Conservation (phyloP, 2,797 vertebrate species). For the Typhlichthys subterraneus region DNA sequence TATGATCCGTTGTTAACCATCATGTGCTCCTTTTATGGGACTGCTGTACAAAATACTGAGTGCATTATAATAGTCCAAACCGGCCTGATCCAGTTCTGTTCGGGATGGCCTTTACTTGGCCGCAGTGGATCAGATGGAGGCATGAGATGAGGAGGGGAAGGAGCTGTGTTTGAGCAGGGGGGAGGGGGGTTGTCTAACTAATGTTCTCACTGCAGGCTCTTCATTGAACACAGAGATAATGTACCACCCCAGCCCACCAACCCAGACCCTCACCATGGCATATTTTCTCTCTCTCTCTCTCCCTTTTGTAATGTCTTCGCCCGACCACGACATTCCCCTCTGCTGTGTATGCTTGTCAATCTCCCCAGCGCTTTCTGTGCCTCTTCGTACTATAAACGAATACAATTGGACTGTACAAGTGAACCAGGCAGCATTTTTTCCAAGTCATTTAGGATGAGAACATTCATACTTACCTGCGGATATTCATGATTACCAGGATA, state of each 20-base stretch:
- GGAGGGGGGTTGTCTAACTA: constrained; percentile 23
- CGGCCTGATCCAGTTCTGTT: constrained; percentile 14
- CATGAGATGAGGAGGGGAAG: not conserved
- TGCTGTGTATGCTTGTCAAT: constrained; percentile 6
- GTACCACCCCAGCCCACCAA: too few species aligned
- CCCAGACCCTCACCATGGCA: not conserved
- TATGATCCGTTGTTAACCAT: too few species aligned
- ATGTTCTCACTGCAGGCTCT: constrained; percentile 31
- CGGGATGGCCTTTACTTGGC: constrained; percentile 12
- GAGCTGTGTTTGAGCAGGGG: constrained; percentile 15
- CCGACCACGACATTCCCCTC: not conserved
- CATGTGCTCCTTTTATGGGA: not conserved
- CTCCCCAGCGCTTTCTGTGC: constrained; percentile 9
- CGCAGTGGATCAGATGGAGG: constrained; percentile 14
- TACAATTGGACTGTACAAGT: too few species aligned
- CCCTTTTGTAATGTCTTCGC: not conserved
- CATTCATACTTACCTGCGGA: too few species aligned
- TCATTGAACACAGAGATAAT: constrained; percentile 9
- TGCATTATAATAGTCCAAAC: not conserved
- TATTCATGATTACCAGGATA: too few species aligned
- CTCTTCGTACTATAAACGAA: constrained; percentile 18
- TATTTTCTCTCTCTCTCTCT: not conserved
- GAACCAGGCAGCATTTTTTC: too few species aligned
- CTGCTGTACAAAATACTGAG: too few species aligned
- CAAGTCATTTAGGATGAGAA: too few species aligned